Evolutionary conservation across 2,888 invertebrate genomes (phyloP).

Genomic region (Malthinus seriepunctatus): DNA sequence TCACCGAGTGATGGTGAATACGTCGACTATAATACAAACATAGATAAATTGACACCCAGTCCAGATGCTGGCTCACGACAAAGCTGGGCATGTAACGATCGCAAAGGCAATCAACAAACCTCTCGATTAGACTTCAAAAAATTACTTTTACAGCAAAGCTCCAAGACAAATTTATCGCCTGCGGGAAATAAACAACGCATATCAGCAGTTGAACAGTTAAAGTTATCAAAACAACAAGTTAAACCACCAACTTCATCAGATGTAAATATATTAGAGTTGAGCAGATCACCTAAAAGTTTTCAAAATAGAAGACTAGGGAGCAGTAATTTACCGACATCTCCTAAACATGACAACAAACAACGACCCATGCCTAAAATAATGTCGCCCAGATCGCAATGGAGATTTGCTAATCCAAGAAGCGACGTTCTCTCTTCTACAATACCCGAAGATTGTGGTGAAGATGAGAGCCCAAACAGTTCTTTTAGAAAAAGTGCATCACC

Average conservation of each 20-base stretch:
- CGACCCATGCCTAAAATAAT: constrained; percentile 61
- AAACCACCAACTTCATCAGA: constrained; percentile 45
- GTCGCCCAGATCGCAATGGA: constrained; percentile 73
- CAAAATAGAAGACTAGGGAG: constrained; percentile 62
- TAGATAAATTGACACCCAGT: constrained; percentile 48
- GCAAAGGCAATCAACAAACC: constrained; percentile 67
- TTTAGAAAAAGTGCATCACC: constrained; percentile 54
- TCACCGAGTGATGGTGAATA: constrained; percentile 59
- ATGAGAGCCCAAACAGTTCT: constrained; percentile 69
- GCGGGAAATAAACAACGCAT: constrained; percentile 63
- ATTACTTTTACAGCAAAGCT: constrained; percentile 75
- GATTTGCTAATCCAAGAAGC: constrained; percentile 74
- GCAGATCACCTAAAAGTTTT: constrained; percentile 72
- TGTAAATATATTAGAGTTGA: constrained; percentile 69
- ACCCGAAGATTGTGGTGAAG: constrained; percentile 81
- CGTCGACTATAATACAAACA: constrained; percentile 49
- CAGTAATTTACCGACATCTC: constrained; percentile 58
- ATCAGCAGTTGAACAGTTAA: constrained; percentile 80
- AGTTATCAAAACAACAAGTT: constrained; percentile 64
- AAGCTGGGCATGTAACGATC: constrained; percentile 65
- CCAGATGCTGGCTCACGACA: constrained; percentile 51
- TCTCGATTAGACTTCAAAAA: constrained; percentile 85
- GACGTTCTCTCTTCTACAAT: constrained; percentile 87
- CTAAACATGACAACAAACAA: constrained; percentile 50
- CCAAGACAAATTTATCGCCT: constrained; percentile 60